These are phyloP conservation scores for Drosophila helvetica DNA, from an alignment of 2,888 invertebrate species.

Conservation along the genomic window DNA sequence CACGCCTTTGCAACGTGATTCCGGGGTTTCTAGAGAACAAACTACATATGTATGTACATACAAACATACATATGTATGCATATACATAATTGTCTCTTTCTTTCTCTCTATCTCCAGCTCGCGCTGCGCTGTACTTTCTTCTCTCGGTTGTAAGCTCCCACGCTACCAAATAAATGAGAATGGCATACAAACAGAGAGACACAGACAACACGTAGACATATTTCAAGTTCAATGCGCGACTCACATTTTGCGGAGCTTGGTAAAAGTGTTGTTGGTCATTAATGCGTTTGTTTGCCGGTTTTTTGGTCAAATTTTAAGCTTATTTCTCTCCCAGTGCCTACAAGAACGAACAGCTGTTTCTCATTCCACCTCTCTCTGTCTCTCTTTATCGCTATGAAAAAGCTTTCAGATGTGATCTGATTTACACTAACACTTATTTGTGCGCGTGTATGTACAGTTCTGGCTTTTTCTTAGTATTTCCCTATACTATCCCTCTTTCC, in stretches of 20 bases:
- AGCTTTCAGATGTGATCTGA: constrained; percentile 48
- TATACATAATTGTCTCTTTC: constrained; percentile 6
- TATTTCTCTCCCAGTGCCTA: neutral
- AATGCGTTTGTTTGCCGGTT: constrained; percentile 45
- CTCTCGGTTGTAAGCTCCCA: constrained; percentile 16
- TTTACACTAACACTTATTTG: constrained; percentile 20
- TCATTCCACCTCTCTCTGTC: constrained; percentile 8
- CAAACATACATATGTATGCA: neutral
- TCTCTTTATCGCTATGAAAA: constrained; percentile 7
- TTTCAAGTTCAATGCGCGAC: constrained; percentile 71
- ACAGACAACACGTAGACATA: constrained; percentile 26
- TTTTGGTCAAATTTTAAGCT: constrained; percentile 19
- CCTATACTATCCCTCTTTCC: constrained; percentile 16
- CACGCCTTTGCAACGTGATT: constrained; percentile 68
- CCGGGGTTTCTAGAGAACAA: neutral
- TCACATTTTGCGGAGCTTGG: neutral
- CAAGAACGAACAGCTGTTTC: constrained; percentile 53
- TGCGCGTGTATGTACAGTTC: neutral
- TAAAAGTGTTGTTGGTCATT: constrained; percentile 21
- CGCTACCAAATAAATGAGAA: constrained; percentile 7
- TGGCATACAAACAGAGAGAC: constrained; percentile 1
- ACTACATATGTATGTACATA: neutral
- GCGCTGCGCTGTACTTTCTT: constrained; percentile 6
- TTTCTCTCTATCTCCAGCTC: neutral
- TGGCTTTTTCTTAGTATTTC: constrained; percentile 8